Base-by-base conservation (phyloP, 2,113 vertebrate species). In the Xenus cinereus region DNA sequence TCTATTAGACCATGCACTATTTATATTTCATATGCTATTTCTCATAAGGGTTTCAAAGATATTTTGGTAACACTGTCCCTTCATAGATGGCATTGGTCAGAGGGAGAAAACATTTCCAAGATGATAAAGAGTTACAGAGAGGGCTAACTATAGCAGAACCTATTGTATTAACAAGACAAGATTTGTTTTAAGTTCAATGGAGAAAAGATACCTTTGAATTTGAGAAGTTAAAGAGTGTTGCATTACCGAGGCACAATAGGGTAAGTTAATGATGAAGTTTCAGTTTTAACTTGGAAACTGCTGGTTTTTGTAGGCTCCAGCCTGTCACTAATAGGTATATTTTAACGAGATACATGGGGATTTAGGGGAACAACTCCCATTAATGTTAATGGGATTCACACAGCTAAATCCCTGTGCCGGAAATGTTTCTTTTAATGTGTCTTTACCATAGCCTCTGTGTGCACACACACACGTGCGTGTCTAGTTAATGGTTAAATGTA, bases 331-430 rank as follows among this genome's bases (percentile, higher is more conserved):
- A 97, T 95, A 91, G 95, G 84, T 95, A 96, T 93, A 95, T 97
- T 97, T 97, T 97, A 97, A 97, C 18, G 45, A 97, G 96, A 95
- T 97, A 93, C 97, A 93, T 97, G 96, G 94, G 95, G 96, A 91
- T 95, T 97, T 94, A 87, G 88, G 96, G 78, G 93, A 97, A 84
- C 90, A 90, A 95, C 89, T 95, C 73, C 88, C 93, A 96, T 97
- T 97, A 97, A 96, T 87, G 96, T 95, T 97, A 97, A 97, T 95
- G 89, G 92, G 74, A 97, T 93, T 97, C 97, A 97, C 92, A 95
- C 90, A 96, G 96, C 89, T 97, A 96, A 96, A 97, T 90, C 93
- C 88, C 84, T 74, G 72, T 67, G 75, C 85, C 95, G 46, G 82
- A 96, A 95, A 83, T 56, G 45, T 96, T 93, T 89, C 96, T 90